Percentiles rank a stretch among this genome's conserved stretches.
phyloP scores from a whole-genome alignment of 2,888 invertebrate species.

The Cosmopolites sordidus region DNA sequence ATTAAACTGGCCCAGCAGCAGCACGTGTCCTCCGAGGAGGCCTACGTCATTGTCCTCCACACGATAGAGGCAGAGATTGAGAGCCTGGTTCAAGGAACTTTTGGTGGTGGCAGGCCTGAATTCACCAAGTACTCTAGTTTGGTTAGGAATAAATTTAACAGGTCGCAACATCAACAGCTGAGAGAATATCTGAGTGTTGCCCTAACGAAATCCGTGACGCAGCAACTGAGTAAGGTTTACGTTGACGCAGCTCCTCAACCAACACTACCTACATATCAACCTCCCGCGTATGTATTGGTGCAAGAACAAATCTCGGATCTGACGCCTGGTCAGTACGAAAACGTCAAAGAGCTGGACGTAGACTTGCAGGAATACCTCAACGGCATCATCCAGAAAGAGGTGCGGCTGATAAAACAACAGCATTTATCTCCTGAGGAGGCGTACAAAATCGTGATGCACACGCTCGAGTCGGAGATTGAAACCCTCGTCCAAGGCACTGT shows the following conservation, averaged over 20 bases:
- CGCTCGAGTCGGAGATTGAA: not conserved
- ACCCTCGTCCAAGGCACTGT: not conserved
- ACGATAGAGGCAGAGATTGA: slow-evolving; percentile 1
- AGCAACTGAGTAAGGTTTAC: not conserved
- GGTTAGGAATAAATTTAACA: not conserved
- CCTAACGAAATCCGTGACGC: not conserved
- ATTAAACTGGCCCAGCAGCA: not conserved
- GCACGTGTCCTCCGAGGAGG: not conserved
- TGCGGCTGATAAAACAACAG: not conserved
- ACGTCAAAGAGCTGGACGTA: not conserved
- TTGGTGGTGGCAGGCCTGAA: not conserved
- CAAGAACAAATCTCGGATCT: not conserved
- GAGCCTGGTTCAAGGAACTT: not conserved
- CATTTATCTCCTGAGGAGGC: not conserved
- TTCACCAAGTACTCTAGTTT: not conserved
- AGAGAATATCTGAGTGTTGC: not conserved
- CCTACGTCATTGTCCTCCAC: not conserved
- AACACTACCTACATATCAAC: not conserved
- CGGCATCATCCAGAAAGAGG: not conserved
- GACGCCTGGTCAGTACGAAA: not conserved
- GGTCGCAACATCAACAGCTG: not conserved
- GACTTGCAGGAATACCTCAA: not conserved
- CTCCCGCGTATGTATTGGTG: not conserved
- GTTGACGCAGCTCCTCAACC: not conserved
- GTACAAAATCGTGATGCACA: not conserved